Base-by-base conservation (phyloP, 2,113 vertebrate species). In the Corythoichthys haematopterus region DNA sequence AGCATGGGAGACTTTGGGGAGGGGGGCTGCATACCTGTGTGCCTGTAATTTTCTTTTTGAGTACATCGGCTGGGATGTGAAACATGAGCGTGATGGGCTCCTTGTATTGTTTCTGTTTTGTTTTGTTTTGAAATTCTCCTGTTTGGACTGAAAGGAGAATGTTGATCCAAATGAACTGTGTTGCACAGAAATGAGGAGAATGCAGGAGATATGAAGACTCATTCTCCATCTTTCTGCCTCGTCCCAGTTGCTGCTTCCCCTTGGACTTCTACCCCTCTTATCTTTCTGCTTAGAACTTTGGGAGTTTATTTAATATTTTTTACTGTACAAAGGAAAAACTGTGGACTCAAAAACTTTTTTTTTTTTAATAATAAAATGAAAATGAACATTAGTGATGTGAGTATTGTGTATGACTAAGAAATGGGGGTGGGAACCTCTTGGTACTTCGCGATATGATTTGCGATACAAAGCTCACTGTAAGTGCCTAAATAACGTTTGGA, bases 271-370 rank as follows among this genome's bases (percentile, higher is more conserved):
- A 64, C 15, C 67, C 73, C 83, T 85, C 78, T 43, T 82, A 87
- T 86, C 81, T 90, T 86, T 85, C 80, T 87, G 85, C 85, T 84
- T 85, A 84, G 82, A 88, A 83, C 80, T 84, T 89, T 87, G 86
- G 88, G 80, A 88, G 81, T 88, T 91, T 91, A 90, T 91, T 93
- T 92, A 91, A 89, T 91, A 88, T 93, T 93, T 93, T 93, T 91
- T 92, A 93, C 88, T 92, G 89, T 91, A 92, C 83, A 92, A 90
- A 90, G 87, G 73, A 91, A 89, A 87, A 90, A 91, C 88, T 89
- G 86, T 92, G 89, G 91, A 93, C 88, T 91, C 82, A 84, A 89
- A 88, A 90, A 90, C 87, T 86, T 75, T 77, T 66, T 85, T 80
- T 82, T 78, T 81, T 79, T 63, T 85, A 78, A 85, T 90, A 92